A percentile compares a stretch with the other conserved stretches of the same genome.
Conservation (phyloP, 2,888 invertebrate genomes). For the Plutella xylostella region DNA sequence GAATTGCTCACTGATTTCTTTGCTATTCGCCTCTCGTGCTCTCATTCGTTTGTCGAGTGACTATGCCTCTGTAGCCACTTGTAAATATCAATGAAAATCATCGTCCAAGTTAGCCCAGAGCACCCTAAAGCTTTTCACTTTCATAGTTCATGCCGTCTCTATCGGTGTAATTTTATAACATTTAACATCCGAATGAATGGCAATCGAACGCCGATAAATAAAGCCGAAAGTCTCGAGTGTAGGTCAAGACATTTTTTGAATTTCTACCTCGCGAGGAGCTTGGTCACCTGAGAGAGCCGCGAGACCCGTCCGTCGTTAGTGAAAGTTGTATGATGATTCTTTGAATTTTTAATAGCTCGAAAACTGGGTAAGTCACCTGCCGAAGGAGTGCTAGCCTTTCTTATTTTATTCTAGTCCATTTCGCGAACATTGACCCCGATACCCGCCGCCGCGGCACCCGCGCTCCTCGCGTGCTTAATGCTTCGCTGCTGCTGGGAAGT, state of each 20-base stretch:
- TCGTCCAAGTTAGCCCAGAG: too few relatives aligned
- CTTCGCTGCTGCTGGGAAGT: slow-evolving; percentile 6
- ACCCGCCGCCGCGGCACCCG: slow-evolving; percentile 15
- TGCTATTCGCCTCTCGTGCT: slow-evolving; percentile 3
- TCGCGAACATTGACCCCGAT: slow-evolving; percentile 49
- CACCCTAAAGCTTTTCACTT: too few relatives aligned
- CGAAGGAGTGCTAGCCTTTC: slow-evolving; percentile 55
- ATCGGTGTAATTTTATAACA: too few relatives aligned
- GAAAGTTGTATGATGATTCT: slow-evolving; percentile 64
- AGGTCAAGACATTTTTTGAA: slow-evolving; percentile 6
- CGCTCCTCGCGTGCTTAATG: slow-evolving; percentile 8
- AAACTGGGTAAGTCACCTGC: slow-evolving; percentile 58
- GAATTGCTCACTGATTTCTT: slow-evolving; percentile 34
- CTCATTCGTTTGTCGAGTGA: background rate
- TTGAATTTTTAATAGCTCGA: slow-evolving; percentile 61
- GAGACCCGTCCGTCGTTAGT: slow-evolving; percentile 39
- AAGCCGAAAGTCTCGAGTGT: slow-evolving; percentile 4
- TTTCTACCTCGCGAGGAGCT: slow-evolving; percentile 2
- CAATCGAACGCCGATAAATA: background rate
- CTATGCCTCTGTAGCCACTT: too few relatives aligned
- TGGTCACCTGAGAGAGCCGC: slow-evolving; percentile 11
- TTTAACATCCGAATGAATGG: background rate
- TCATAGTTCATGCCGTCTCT: too few relatives aligned
- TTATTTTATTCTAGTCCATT: slow-evolving; percentile 53
- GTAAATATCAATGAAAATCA: too few relatives aligned